These are phyloP conservation scores for Eriosoma lanigerum DNA, from an alignment of 1,140 invertebrate genomes.

Conservation along the genomic window DNA sequence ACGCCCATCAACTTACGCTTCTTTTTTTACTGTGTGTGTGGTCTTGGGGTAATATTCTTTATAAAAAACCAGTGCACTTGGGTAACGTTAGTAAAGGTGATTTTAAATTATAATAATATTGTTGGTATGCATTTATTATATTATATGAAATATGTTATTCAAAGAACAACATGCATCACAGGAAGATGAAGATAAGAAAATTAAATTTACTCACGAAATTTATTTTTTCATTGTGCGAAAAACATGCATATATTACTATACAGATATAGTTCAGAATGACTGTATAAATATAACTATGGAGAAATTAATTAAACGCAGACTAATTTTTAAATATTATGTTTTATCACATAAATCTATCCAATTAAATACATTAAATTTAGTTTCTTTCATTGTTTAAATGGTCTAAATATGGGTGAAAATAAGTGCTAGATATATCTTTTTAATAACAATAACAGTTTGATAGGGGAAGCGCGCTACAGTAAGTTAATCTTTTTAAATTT, in stretches of 20 bases:
- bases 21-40: slow-evolving; percentile 20
- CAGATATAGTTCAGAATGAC: not conserved
- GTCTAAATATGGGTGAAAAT: too few species aligned
- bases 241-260: not conserved
- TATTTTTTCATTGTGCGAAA: not conserved
- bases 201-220: slow-evolving; percentile 5
- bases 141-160: slow-evolving; percentile 15
- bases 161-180: not conserved
- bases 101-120: not conserved
- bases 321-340: not conserved
- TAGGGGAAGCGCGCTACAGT: too few species aligned
- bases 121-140: not conserved
- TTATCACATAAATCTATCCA: not conserved
- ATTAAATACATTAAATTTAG: not conserved
- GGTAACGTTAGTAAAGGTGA: slow-evolving; percentile 11
- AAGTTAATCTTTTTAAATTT: too few species aligned
- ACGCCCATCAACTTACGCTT: not conserved
- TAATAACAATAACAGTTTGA: too few species aligned
- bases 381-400: not conserved
- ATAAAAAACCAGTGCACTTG: not conserved
- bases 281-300: too few species aligned
- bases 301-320: not conserved
- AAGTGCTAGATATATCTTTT: not conserved
- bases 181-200: slow-evolving; percentile 14
- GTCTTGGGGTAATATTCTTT: slow-evolving; percentile 40